Conservation (phyloP, 92 coral and sea anemone genomes). For the Desmophyllum pertusum region DNA sequence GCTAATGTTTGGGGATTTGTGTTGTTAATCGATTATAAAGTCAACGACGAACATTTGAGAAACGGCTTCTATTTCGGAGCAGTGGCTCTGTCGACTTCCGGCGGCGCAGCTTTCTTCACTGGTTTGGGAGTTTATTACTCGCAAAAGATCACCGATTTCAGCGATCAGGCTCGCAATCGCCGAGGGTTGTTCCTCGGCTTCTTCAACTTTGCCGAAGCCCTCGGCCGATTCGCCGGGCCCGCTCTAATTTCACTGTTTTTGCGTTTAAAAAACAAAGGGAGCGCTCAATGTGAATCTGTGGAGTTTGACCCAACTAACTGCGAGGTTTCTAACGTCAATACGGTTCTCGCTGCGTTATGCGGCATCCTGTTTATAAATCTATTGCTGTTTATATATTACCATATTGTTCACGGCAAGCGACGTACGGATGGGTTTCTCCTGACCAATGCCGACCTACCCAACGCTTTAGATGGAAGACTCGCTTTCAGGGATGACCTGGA, state of each 20-base stretch:
- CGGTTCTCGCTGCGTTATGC: slow-evolving; percentile 71
- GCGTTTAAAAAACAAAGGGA: slow-evolving; percentile 46
- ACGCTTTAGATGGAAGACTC: slow-evolving; percentile 38
- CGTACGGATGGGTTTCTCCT: slow-evolving; percentile 39
- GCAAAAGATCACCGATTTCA: slow-evolving; percentile 90
- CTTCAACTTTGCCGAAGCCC: slow-evolving; percentile 86
- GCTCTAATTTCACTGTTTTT: slow-evolving; percentile 70
- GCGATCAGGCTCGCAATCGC: slow-evolving; percentile 93
- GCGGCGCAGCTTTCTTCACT: slow-evolving; percentile 87
- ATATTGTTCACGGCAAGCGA: slow-evolving; percentile 80
- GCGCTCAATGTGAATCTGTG: slow-evolving; percentile 41
- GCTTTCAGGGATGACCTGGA: slow-evolving; percentile 38
- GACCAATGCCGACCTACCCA: slow-evolving; percentile 47
- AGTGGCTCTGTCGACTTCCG: slow-evolving; percentile 86
- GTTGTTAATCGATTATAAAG: slow-evolving; percentile 68
- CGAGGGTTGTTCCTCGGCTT: slow-evolving; percentile 90
- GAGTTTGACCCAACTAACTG: slow-evolving; percentile 58
- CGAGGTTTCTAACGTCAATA: slow-evolving; percentile 71
- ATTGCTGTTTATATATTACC: slow-evolving; percentile 75
- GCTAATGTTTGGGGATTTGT: slow-evolving; percentile 74
- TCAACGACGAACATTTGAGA: slow-evolving; percentile 36
- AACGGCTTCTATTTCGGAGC: slow-evolving; percentile 75
- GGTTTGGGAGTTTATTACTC: slow-evolving; percentile 92
- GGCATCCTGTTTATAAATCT: slow-evolving; percentile 52
- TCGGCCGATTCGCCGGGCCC: slow-evolving; percentile 94